Evolutionary conservation across 2,888 invertebrate species (phyloP), one percentile per base, ranked within the genome.

Genomic region (Drosophila infuscata): DNA sequence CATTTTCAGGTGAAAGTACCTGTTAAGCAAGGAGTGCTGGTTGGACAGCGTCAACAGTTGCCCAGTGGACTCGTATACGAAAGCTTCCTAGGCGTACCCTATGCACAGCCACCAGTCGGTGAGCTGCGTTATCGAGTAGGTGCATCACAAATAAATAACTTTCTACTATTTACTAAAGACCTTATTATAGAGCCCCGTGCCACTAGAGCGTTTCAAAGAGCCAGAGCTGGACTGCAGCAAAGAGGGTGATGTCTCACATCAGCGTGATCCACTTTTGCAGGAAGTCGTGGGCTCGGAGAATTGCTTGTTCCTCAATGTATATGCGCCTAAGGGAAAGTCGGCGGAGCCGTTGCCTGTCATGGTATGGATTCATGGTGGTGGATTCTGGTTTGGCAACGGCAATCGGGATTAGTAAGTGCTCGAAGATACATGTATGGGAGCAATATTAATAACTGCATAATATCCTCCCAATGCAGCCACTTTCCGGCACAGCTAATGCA

Each of bases 81-180:
- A 74, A 92, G 92, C 32, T 95, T 94, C 79, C 94, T 94, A 74
- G 94, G 95, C 3, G 94, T 95, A 54, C 95, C 95, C 0, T 95
- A 94, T 81, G 95, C 95, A 1, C 94, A 94, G 67, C 94, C 95
- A 30, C 95, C 95, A 20, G 56, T 95, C 33, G 94, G 93, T 2
- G 80, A 91, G 6, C 76, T 94, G 6, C 83, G 94, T 53, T 94
- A 93, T 66, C 87, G 90, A 79, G 93, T 94, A 86, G 81, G 76
- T 56, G 2, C 35, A 29, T 0, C 29, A 1, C 7, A 29, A 29
- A 15, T 6, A 0, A 35, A 20, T 2, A n/a, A 12, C 1, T 8
- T n/a, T 46, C 8, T 8, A 1, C 17, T 12, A 62, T 20, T 12
- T 29, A 36, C 3, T 35, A 2, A 60, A 25, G 2, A 56, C 3